Percentiles rank a stretch among this genome's conserved stretches.
Evolutionary conservation across 2,113 vertebrate species (phyloP).

Genomic region (Hippocampus zosterae): DNA sequence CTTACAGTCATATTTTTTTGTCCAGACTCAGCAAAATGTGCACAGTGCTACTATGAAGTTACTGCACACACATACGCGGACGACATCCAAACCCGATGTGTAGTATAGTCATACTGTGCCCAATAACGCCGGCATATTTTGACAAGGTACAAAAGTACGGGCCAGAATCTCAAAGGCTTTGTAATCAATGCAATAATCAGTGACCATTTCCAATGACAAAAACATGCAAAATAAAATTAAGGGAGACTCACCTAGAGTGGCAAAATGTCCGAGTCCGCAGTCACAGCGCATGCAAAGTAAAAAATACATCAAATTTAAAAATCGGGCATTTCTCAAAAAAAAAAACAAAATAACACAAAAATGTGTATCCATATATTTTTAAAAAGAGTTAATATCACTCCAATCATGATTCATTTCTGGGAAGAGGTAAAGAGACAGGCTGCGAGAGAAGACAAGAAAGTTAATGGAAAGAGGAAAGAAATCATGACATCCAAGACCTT

Average conservation of each 20-base stretch:
- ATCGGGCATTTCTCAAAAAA: constrained; percentile 10
- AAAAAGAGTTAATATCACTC: constrained; percentile 12
- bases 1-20: background rate
- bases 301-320: constrained; percentile 28
- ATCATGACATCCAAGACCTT: constrained; percentile 17
- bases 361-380: background rate
- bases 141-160: too few species aligned
- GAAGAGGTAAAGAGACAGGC: constrained; percentile 17
- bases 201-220: background rate
- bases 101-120: background rate
- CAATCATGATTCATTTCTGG: constrained; percentile 8
- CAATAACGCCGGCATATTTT: too few species aligned
- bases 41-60: too few species aligned
- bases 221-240: constrained; percentile 6
- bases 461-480: constrained; percentile 37
- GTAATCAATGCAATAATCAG: too few species aligned
- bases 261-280: constrained; percentile 11
- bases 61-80: background rate
- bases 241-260: constrained; percentile 51
- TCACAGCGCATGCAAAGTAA: constrained; percentile 48
- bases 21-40: too few species aligned
- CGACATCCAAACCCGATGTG: constrained; percentile 4
- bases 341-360: background rate
- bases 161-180: too few species aligned
- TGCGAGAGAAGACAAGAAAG: constrained; percentile 26